Conservation (phyloP, 2,797 vertebrate genomes). For the Odontamblyopus rebecca region DNA sequence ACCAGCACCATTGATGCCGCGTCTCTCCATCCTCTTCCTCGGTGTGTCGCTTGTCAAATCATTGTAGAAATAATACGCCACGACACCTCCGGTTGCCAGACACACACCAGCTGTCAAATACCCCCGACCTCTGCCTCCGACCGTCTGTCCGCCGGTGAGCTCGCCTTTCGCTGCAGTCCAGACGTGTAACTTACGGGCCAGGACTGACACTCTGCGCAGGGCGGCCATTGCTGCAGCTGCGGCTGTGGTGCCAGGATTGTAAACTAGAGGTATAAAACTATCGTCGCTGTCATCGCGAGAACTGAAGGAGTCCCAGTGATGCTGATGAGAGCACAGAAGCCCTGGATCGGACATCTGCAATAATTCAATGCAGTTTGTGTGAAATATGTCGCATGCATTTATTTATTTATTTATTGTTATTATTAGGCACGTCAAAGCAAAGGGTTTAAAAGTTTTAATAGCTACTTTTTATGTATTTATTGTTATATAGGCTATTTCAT, state of each 20-base stretch:
- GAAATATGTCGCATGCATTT: too few species aligned
- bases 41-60: constrained; percentile 36
- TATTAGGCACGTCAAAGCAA: too few species aligned
- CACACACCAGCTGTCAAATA: constrained; percentile 59
- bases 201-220: constrained; percentile 70
- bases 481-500: too few species aligned
- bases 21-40: constrained; percentile 54
- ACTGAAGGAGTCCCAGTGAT: constrained; percentile 25
- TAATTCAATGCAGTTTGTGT: too few species aligned
- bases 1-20: constrained; percentile 45
- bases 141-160: constrained; percentile 21
- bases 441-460: too few species aligned
- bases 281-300: constrained; percentile 75
- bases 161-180: constrained; percentile 43
- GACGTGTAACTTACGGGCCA: constrained; percentile 56
- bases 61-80: constrained; percentile 64
- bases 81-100: constrained; percentile 69
- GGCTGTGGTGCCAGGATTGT: constrained; percentile 30
- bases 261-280: constrained; percentile 41
- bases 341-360: neutral
- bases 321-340: constrained; percentile 11
- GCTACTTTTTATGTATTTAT: too few species aligned
- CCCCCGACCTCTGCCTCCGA: constrained; percentile 27
- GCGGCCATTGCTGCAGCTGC: constrained; percentile 75
- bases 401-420: too few species aligned